Evolutionary conservation across 53 echinoderm and acorn worm species (phyloP), one percentile per base, ranked within the genome.

Genomic region (Zoroaster sp.): DNA sequence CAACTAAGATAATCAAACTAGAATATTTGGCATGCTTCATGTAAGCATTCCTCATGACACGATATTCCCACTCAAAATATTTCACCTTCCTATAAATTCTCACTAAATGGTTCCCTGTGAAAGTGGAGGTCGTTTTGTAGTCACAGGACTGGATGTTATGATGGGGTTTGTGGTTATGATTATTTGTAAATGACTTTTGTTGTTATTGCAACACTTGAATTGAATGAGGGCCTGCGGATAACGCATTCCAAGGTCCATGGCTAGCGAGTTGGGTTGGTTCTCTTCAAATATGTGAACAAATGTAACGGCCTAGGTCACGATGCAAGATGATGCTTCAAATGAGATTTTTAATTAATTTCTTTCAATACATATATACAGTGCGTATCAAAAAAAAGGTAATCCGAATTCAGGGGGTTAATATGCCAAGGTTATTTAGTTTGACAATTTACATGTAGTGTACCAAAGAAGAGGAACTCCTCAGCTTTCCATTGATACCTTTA

Each of bases 141-240:
- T 59, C 1, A 59, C 63, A 25, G 63, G 8, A 9, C 21, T 59
- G 28, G 28, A 28, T 59, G 34, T 51, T 14, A 51, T 76, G 52
- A 45, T 33, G 17, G 76, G 23, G 25, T 28, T 28, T 46, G 76
- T 36, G 52, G 51, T 52, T 49, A 47, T 4, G 15, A 25, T 6
- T 76, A 46, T 12, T 49, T 25, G 43, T 59, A 59, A 76, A 46
- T 49, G 33, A 76, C 76, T 76, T 39, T 51, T 76, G 76, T 76
- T 76, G 33, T 47, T 76, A 47, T 31, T 47, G 76, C 3, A 47
- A 76, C 76, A 51, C 15, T 15, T 25, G 52, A 51, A 76, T 76
- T 49, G 76, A 14, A 14, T 25, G 51, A 32, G 20, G 47, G 14
- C n/a, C 35, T 33, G 42, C 47, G 34, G 18, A 49, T 1, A 17